Base-by-base conservation (phyloP, 2,888 invertebrate species). In the Tenthredo mesomela region DNA sequence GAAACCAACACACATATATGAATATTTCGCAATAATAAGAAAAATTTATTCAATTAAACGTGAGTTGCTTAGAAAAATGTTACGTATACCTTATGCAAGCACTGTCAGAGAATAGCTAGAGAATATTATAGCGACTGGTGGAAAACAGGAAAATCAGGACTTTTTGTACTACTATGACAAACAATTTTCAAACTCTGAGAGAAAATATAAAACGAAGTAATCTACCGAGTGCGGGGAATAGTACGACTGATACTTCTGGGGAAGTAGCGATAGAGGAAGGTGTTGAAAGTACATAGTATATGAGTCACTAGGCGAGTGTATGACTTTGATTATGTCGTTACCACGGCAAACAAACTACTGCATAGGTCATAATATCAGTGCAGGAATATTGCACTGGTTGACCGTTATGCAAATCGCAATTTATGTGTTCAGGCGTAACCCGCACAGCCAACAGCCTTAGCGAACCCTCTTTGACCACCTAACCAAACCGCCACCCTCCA, bases 261-360 rank as follows among this genome's bases (percentile, higher is more conserved):
- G 54, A 77, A 77, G 29, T 77, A 54, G 37, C 40, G 18, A 67
- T 67, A 18, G 29, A 37, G 40, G 61, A 61, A 58, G 40, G 58
- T 21, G 61, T 12, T 21, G 37, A 37, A 61, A 1, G 15, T 12
- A 15, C 67, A 67, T 2, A 58, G 33, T 58, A 2, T 29, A 29
- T 29, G 29, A 80, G 58, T 80, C 61, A 40, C 80, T 50, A 54
- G n/a, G 58, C n/a, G 61, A 40, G 29, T 80, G 80, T 80, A 80
- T 80, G 61, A 80, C 80, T 80, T 80, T 80, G 80, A 80, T 80
- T 80, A 80, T 40, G 29, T 61, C 61, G 40, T 80, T 61, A 61
- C 80, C 37, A 58, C 58, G 80, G 61, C 58, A 40, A 80, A 80
- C 37, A 80, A 61, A 80, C 40, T n/a, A 61, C 80, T 80, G 61